Evolutionary conservation across 2,888 invertebrate species (phyloP).

Genomic region (Eupeodes latifasciatus): DNA sequence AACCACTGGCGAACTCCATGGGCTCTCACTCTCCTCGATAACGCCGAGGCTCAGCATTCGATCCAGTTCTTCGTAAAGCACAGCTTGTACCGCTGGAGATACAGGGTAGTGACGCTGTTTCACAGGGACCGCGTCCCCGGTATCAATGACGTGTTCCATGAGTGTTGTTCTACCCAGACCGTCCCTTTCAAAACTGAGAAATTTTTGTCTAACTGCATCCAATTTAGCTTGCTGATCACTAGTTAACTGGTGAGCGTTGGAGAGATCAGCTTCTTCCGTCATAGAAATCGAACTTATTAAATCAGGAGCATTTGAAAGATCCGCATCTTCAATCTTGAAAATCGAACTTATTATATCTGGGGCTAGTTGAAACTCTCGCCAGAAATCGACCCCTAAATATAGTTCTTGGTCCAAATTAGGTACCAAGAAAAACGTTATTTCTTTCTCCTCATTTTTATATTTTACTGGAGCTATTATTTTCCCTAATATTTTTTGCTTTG

Average conservation of each 20-base stretch:
- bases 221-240: not conserved
- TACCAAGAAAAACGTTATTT: not conserved
- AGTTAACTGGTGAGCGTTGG: not conserved
- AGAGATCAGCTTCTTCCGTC: not conserved
- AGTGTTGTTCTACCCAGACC: not conserved
- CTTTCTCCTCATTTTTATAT: not conserved
- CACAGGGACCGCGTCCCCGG: no score
- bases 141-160: not conserved
- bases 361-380: slow-evolving; percentile 6
- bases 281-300: not conserved
- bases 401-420: not conserved
- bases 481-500: not conserved
- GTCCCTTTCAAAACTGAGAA: not conserved
- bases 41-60: no score
- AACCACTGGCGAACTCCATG: no score
- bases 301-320: not conserved
- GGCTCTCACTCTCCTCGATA: no score
- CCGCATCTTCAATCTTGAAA: not conserved
- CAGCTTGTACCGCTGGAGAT: no score
- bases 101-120: no score
- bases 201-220: not conserved
- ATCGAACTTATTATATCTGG: not conserved
- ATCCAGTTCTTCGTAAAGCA: no score
- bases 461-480: not conserved
- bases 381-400: slow-evolving; percentile 26